Conservation (phyloP, 2,113 vertebrate species). For the Ammodytes marinus region DNA sequence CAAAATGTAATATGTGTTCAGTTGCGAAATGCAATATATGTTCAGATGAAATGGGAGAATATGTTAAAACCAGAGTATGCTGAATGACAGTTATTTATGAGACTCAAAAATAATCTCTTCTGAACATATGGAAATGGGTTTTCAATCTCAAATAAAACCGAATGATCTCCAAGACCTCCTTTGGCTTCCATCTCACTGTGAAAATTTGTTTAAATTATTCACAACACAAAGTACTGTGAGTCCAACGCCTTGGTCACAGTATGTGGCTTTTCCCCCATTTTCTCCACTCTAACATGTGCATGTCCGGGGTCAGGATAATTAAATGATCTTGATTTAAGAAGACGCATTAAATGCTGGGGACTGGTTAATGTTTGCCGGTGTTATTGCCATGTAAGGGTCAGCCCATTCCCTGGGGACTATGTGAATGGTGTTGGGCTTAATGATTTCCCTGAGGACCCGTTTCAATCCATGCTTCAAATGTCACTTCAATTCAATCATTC, state of each 20-base stretch:
- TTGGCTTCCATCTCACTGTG: not conserved
- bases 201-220: constrained; percentile 50
- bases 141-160: constrained; percentile 1
- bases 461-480: constrained; percentile 51
- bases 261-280: constrained; percentile 20
- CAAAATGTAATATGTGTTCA: not conserved
- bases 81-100: not conserved
- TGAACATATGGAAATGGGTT: not conserved
- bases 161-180: constrained; percentile 11
- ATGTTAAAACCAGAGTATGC: not conserved
- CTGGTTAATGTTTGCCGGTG: constrained; percentile 38
- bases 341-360: constrained; percentile 44
- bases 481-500: constrained; percentile 51
- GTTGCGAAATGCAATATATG: too few relatives aligned
- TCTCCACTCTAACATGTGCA: constrained; percentile 20
- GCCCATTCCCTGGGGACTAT: constrained; percentile 27
- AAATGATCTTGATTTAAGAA: constrained; percentile 61
- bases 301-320: constrained; percentile 34
- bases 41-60: not conserved
- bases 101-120: constrained; percentile 5
- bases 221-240: constrained; percentile 23
- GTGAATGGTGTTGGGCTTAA: constrained; percentile 43
- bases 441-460: constrained; percentile 48
- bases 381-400: constrained; percentile 52
- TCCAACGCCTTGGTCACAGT: constrained; percentile 44